phyloP scores from a whole-genome alignment of 1,140 invertebrate species.

The Trichonephila inaurata region DNA sequence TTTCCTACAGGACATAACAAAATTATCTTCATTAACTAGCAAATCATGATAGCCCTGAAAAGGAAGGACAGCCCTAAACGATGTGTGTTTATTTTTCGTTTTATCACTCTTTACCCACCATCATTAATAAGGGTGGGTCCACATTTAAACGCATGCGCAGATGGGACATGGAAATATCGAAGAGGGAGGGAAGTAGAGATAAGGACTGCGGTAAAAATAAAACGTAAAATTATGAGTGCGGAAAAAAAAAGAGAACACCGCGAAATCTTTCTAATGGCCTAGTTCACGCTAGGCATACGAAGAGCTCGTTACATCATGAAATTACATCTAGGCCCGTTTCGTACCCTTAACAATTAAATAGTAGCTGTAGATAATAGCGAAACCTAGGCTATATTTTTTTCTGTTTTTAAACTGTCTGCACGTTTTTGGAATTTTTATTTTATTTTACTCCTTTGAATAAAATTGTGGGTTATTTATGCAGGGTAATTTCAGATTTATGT shows the following conservation, averaged over 20 bases:
- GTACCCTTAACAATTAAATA: constrained; percentile 63
- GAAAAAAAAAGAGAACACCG: constrained; percentile 41
- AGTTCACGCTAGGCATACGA: constrained; percentile 54
- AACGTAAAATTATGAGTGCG: constrained; percentile 22
- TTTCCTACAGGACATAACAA: background rate
- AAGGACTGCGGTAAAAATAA: constrained; percentile 35
- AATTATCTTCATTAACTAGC: constrained; percentile 59
- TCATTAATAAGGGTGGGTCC: constrained; percentile 52
- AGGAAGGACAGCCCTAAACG: constrained; percentile 38
- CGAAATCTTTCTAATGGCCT: constrained; percentile 63
- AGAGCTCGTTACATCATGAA: constrained; percentile 42
- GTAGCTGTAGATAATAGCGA: constrained; percentile 39
- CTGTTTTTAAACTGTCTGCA: constrained; percentile 9
- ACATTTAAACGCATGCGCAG: constrained; percentile 56
- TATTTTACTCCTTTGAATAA: background rate
- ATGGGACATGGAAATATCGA: background rate
- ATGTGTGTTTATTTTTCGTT: constrained; percentile 53
- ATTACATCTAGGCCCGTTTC: background rate
- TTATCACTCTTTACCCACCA: constrained; percentile 45
- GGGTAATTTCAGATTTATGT: constrained; percentile 50
- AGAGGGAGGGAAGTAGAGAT: background rate
- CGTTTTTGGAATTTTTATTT: background rate
- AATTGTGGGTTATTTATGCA: constrained; percentile 48
- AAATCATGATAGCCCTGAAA: constrained; percentile 66
- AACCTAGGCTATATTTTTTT: background rate